Conservation (phyloP, 2,888 invertebrate genomes). For the Altica lythri region DNA sequence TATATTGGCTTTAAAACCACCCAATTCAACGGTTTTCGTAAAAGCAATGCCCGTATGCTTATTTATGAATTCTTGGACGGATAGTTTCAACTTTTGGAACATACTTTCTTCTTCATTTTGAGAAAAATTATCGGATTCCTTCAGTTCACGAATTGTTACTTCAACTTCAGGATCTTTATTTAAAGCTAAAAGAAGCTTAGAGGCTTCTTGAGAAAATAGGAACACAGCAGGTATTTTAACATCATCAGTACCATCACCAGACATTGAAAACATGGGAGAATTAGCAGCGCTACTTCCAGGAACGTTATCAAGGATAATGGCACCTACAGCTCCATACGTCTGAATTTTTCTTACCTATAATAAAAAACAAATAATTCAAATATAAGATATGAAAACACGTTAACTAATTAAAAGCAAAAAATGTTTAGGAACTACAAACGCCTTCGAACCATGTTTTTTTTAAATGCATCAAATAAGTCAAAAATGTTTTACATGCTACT, state of each 20-base stretch:
- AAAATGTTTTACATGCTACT: too few species aligned
- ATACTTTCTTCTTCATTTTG: conserved; percentile 57
- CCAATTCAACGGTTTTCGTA: conserved; percentile 49
- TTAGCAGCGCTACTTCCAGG: conserved; percentile 73
- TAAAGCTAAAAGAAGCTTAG: conserved; percentile 67
- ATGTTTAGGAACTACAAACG: too few species aligned
- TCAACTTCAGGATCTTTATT: conserved; percentile 61
- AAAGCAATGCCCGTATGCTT: conserved; percentile 55
- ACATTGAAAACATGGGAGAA: conserved; percentile 93
- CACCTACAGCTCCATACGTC: conserved; percentile 79
- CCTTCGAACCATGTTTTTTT: too few species aligned
- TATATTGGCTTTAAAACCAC: conserved; percentile 52
- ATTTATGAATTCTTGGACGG: conserved; percentile 56
- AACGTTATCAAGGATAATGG: conserved; percentile 85
- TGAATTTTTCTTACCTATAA: conserved; percentile 78
- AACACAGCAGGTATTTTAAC: conserved; percentile 91
- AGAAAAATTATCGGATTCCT: conserved; percentile 48
- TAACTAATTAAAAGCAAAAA: too few species aligned
- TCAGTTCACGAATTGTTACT: conserved; percentile 61
- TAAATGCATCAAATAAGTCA: too few species aligned
- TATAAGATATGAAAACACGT: too few species aligned
- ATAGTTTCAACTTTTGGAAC: conserved; percentile 56
- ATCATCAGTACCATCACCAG: conserved; percentile 87
- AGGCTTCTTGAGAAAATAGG: conserved; percentile 79
- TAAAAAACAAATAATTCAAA: too few species aligned